Percentiles rank a stretch among this genome's conserved stretches.
phyloP scores from a whole-genome alignment of 2,797 vertebrate species.

The Triplophysa yarkandensis region DNA sequence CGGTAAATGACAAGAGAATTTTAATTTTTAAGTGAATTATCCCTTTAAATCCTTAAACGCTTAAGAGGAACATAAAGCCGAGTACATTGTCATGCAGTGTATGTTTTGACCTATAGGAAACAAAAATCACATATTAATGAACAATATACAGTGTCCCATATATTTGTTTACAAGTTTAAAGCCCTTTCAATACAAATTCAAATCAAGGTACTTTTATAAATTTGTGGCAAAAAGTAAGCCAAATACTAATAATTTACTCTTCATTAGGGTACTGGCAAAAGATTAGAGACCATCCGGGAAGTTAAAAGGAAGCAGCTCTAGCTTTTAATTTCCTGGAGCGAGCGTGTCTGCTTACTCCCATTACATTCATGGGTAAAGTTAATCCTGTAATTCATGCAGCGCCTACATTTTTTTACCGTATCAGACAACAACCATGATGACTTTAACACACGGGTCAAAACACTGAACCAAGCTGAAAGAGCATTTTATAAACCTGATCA shows the following conservation, averaged over 20 bases:
- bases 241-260: conserved; percentile 68
- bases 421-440: conserved; percentile 51
- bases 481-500: not conserved
- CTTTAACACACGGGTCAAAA: conserved; percentile 58
- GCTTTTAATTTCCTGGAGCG: conserved; percentile 80
- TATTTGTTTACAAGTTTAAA: conserved; percentile 13
- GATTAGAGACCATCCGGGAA: conserved; percentile 71
- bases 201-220: conserved; percentile 53
- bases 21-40: not conserved
- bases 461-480: conserved; percentile 32
- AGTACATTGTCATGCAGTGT: not conserved
- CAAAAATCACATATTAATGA: not conserved
- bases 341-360: conserved; percentile 66
- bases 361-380: conserved; percentile 67
- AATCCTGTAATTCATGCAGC: conserved; percentile 72
- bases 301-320: conserved; percentile 71
- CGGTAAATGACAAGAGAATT: too few relatives aligned
- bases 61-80: not conserved
- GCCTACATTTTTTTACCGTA: conserved; percentile 47
- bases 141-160: not conserved
- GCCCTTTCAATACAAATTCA: conserved; percentile 3
- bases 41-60: too few relatives aligned
- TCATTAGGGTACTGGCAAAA: conserved; percentile 73
- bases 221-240: conserved; percentile 53
- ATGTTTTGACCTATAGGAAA: not conserved